Evolutionary conservation across 1,140 invertebrate species (phyloP).

Genomic region (Drosophila quadrilineata): DNA sequence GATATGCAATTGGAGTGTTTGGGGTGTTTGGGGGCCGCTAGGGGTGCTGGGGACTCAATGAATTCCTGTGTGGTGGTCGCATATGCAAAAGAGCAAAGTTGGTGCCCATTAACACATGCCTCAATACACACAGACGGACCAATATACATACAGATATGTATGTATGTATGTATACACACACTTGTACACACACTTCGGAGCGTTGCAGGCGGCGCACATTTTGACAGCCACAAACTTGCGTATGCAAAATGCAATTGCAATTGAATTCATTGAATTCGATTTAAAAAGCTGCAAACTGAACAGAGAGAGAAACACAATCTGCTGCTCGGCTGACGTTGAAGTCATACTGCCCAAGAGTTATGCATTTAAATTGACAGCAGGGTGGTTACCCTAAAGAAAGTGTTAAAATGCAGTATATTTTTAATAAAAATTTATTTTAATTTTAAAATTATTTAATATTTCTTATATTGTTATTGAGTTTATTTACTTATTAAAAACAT

Average conservation of each 20-base stretch:
- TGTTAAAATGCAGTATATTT: too few species aligned
- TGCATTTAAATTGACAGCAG: too few species aligned
- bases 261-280: slow-evolving; percentile 77
- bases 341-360: too few species aligned
- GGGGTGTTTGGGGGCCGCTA: slow-evolving; percentile 2
- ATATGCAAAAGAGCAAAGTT: not conserved
- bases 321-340: slow-evolving; percentile 7
- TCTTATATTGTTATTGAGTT: too few species aligned
- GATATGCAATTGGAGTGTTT: slow-evolving; percentile 42
- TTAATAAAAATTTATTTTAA: too few species aligned
- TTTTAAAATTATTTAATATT: too few species aligned
- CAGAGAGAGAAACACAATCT: slow-evolving; percentile 20
- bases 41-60: slow-evolving; percentile 9
- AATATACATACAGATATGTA: not conserved
- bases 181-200: not conserved
- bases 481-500: too few species aligned
- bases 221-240: slow-evolving; percentile 68
- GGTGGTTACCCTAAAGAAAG: too few species aligned
- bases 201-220: slow-evolving; percentile 20
- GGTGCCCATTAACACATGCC: slow-evolving; percentile 40
- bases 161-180: not conserved
- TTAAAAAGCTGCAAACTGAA: slow-evolving; percentile 66
- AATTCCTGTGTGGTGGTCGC: slow-evolving; percentile 24
- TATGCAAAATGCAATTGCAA: slow-evolving; percentile 71
- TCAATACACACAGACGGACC: slow-evolving; percentile 8